These are phyloP conservation scores for Vimba vimba DNA, from an alignment of 2,113 vertebrate species.

Conservation along the genomic window DNA sequence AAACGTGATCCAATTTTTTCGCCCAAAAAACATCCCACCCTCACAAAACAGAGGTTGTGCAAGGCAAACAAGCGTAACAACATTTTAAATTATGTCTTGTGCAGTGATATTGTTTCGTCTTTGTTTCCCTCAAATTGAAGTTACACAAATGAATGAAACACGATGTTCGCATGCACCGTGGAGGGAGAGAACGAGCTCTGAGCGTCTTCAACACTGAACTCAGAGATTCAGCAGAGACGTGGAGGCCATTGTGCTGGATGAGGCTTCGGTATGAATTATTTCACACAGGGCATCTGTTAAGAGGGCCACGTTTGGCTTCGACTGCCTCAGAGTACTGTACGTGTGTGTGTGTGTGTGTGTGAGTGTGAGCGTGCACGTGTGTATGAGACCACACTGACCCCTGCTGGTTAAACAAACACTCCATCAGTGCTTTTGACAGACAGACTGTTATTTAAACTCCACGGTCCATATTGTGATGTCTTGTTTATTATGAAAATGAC, in stretches of 20 bases:
- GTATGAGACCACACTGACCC: conserved; percentile 76
- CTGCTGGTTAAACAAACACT: conserved; percentile 71
- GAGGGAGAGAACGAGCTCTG: conserved; percentile 9
- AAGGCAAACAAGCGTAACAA: not conserved
- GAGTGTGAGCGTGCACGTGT: conserved; percentile 33
- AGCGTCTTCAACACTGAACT: conserved; percentile 7
- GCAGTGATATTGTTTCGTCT: conserved; percentile 6
- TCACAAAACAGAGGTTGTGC: not conserved
- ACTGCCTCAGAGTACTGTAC: not conserved
- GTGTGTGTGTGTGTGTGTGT: not conserved
- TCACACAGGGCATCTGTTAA: conserved; percentile 45
- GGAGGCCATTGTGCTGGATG: conserved; percentile 39
- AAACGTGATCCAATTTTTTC: not conserved
- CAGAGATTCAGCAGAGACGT: conserved; percentile 25
- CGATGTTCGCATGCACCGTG: not conserved
- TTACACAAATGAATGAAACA: conserved; percentile 33
- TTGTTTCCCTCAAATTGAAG: not conserved
- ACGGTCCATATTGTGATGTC: conserved; percentile 25
- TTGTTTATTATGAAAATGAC: conserved; percentile 34
- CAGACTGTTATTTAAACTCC: conserved; percentile 27
- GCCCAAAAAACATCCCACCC: not conserved
- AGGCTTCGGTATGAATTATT: conserved; percentile 48
- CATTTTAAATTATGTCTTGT: not conserved
- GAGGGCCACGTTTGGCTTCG: conserved; percentile 24
- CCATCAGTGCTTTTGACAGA: conserved; percentile 17